Percentiles rank a stretch among this genome's conserved stretches.
Conservation (phyloP, 2,888 invertebrate species). For the Trachelus iudaicus region DNA sequence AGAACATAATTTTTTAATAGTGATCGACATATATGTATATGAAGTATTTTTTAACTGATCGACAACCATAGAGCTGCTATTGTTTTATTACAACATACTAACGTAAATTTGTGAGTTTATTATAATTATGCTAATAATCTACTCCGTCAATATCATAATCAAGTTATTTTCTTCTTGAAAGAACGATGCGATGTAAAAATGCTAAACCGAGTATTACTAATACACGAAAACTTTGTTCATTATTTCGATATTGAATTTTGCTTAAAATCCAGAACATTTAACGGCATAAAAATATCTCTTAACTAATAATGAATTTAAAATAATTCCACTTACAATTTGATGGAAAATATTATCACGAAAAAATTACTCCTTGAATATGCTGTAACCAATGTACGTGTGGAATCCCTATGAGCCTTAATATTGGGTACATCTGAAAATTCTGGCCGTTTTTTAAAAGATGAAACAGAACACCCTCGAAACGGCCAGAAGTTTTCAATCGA, state of each 20-base stretch:
- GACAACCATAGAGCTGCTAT: background rate
- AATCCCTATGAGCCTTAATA: background rate
- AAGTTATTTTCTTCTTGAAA: background rate
- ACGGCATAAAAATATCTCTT: background rate
- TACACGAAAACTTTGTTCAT: background rate
- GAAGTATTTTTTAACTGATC: background rate
- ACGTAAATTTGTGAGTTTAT: background rate
- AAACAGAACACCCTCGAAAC: background rate
- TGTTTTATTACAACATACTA: background rate
- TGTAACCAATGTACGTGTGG: background rate
- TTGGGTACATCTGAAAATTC: background rate
- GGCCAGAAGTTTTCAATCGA: background rate
- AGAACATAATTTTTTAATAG: background rate
- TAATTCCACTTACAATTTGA: background rate
- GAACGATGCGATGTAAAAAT: background rate
- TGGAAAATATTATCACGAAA: background rate
- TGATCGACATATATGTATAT: background rate
- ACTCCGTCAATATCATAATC: background rate
- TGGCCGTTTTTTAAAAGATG: background rate
- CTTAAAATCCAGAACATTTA: background rate
- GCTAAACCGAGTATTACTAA: background rate
- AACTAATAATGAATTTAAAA: background rate
- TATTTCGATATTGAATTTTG: background rate
- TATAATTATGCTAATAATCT: background rate
- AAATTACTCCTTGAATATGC: background rate